A percentile compares a stretch with the other conserved stretches of the same genome.
These are phyloP conservation scores for Gastrophryne carolinensis DNA, from an alignment of 2,797 vertebrate species.

Conservation along the genomic window DNA sequence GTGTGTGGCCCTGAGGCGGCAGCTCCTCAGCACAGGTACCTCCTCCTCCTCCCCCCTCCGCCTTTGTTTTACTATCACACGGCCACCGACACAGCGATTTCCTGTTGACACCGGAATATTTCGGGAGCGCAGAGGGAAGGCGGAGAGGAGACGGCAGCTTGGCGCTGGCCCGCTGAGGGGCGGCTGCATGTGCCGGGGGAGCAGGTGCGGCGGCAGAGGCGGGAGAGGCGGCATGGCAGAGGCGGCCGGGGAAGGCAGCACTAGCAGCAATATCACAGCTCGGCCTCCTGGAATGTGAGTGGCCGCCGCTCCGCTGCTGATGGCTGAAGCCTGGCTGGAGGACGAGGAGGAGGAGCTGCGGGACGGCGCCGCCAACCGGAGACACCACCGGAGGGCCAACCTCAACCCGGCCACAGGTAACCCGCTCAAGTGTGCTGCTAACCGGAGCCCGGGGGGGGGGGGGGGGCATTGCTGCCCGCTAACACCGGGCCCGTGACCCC, in stretches of 20 bases:
- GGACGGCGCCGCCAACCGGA: conserved; percentile 54
- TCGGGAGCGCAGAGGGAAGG: conserved; percentile 61
- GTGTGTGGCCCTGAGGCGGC: too few relatives aligned
- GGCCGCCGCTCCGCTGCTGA: conserved; percentile 56
- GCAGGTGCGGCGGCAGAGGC: conserved; percentile 21
- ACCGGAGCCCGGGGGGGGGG: too few relatives aligned
- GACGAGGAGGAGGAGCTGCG: conserved; percentile 79
- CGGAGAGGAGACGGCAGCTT: conserved; percentile 36
- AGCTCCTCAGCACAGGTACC: conserved; percentile 47
- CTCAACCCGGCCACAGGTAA: conserved; percentile 73
- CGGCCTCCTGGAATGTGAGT: conserved; percentile 11
- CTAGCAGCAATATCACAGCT: neutral
- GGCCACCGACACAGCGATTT: conserved; percentile 64
- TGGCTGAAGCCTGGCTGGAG: conserved; percentile 84
- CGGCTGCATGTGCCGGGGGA: neutral
- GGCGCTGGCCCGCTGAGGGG: neutral
- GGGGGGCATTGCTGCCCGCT: neutral
- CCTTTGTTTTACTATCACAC: conserved; percentile 65
- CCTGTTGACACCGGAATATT: conserved; percentile 72
- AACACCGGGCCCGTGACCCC: too few relatives aligned
- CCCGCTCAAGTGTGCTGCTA: too few relatives aligned
- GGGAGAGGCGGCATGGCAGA: too few relatives aligned
- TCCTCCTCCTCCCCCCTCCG: conserved; percentile 56
- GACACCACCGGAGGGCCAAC: conserved; percentile 65
- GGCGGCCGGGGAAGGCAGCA: too few relatives aligned